Base-by-base conservation (phyloP, 2,113 vertebrate species). In the Pelvicachromis taeniatus region DNA sequence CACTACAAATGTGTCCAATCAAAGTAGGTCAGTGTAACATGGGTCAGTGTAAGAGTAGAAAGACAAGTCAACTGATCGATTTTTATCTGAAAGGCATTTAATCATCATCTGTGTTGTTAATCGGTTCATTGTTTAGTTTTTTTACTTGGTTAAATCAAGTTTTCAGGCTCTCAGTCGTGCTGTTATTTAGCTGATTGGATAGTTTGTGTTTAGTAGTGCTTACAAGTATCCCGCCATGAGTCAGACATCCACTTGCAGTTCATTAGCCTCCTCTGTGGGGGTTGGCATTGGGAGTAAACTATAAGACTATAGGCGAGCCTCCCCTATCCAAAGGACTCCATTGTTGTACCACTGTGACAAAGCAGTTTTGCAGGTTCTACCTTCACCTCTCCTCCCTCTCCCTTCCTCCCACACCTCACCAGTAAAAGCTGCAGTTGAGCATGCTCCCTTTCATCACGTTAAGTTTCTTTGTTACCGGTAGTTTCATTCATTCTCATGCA, bases 351-450 rank as follows among this genome's bases (percentile, higher is more conserved):
- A 91, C 88, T 86, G 93, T 95, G 94, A 96, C 94, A 94, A 95
- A 94, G 94, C 95, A 93, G 95, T 95, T 93, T 77, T 90, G 79
- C 94, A 89, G 91, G 95, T 96, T 95, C 80, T 87, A 90, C 88
- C 82, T 91, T 88, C 90, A 83, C 52, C 82, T 91, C 45, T 78
- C 81, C 88, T 78, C 55, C 23, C 85, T 53, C 50, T 75, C 61
- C 7, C 42, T n/a, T 50, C 73, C 73, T 54, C 58, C 80, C 61
- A 68, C 78, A 68, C 83, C 78, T 70, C 77, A 50, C 75, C 87
- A 38, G 82, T 59, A 42, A 19, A 53, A 68, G 78, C 80, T 82
- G 40, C 8, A n/a, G 56, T 61, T 73, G 53, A 90, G 83, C 86
- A 63, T 11, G 80, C 77, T 77, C 80, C 59, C 58, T 70, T 79